Conservation (phyloP, 2,113 vertebrate genomes). For the Oryzias celebensis region DNA sequence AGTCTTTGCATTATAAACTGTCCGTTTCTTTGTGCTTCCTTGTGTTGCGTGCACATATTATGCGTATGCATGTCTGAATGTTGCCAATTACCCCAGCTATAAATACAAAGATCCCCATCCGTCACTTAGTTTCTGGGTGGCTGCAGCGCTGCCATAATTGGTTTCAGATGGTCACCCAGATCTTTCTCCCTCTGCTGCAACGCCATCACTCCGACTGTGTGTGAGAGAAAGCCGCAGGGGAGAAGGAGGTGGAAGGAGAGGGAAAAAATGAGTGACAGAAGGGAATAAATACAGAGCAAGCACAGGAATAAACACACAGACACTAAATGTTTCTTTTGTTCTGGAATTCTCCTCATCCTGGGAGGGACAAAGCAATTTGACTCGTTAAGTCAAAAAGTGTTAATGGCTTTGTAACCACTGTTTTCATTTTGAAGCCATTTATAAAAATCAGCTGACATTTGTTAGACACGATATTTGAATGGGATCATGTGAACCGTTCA, state of each 20-base stretch:
- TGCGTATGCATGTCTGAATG: constrained; percentile 88
- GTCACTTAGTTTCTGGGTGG: constrained; percentile 98
- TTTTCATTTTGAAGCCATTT: constrained; percentile 41
- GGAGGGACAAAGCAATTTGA: constrained; percentile 20
- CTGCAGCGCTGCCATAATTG: constrained; percentile 93
- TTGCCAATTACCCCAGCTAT: constrained; percentile 99
- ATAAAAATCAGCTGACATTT: constrained; percentile 40
- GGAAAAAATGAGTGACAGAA: constrained; percentile 83
- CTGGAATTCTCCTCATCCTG: constrained; percentile 42
- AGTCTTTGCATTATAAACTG: constrained; percentile 53
- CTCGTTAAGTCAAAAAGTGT: constrained; percentile 43
- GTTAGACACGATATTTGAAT: constrained; percentile 27
- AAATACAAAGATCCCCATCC: constrained; percentile 94
- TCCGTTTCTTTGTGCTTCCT: constrained; percentile 62
- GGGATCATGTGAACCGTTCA: constrained; percentile 15
- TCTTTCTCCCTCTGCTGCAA: constrained; percentile 74
- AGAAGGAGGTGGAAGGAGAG: constrained; percentile 53
- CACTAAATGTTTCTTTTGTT: constrained; percentile 74
- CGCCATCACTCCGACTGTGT: constrained; percentile 82
- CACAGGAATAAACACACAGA: constrained; percentile 78
- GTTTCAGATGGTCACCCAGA: constrained; percentile 92
- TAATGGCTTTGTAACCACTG: constrained; percentile 26
- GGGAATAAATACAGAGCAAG: constrained; percentile 80
- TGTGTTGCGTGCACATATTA: constrained; percentile 21
- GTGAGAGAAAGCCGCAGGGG: constrained; percentile 81